These are phyloP conservation scores for Hanleya hanleyi DNA, from an alignment of 2,888 invertebrate genomes.

Conservation along the genomic window DNA sequence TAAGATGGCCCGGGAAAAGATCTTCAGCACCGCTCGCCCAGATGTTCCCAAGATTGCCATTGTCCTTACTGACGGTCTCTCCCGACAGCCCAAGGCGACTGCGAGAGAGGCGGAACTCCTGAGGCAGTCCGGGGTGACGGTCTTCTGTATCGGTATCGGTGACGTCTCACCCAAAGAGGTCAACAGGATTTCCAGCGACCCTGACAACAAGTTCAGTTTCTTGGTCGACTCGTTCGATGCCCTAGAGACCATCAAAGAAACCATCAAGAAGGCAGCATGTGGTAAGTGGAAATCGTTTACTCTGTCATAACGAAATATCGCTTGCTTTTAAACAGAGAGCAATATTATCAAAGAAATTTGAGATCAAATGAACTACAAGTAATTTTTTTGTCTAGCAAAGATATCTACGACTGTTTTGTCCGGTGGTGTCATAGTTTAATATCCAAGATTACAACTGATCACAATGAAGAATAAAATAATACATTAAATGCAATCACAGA, in stretches of 20 bases:
- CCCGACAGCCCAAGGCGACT: not conserved
- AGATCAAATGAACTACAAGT: too few species aligned
- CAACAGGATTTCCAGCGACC: not conserved
- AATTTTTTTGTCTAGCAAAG: too few species aligned
- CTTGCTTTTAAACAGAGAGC: too few species aligned
- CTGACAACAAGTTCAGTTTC: not conserved
- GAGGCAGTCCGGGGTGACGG: not conserved
- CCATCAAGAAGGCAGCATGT: not conserved
- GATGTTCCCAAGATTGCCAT: not conserved
- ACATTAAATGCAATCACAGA: too few species aligned
- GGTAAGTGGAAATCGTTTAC: not conserved
- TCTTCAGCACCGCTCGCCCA: not conserved
- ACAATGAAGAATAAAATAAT: too few species aligned
- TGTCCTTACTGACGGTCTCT: not conserved
- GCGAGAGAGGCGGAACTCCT: not conserved
- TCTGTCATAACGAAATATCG: too few species aligned
- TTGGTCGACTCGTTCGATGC: not conserved
- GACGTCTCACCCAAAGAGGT: constrained; percentile 4
- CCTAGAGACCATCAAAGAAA: not conserved
- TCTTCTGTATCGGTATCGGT: constrained; percentile 1
- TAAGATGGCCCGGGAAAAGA: not conserved
- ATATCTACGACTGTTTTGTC: too few species aligned
- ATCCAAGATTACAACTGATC: too few species aligned
- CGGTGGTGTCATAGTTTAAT: too few species aligned
- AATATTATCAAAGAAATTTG: too few species aligned